phyloP scores from a whole-genome alignment of 2,888 invertebrate species.

The Baronia brevicornis region DNA sequence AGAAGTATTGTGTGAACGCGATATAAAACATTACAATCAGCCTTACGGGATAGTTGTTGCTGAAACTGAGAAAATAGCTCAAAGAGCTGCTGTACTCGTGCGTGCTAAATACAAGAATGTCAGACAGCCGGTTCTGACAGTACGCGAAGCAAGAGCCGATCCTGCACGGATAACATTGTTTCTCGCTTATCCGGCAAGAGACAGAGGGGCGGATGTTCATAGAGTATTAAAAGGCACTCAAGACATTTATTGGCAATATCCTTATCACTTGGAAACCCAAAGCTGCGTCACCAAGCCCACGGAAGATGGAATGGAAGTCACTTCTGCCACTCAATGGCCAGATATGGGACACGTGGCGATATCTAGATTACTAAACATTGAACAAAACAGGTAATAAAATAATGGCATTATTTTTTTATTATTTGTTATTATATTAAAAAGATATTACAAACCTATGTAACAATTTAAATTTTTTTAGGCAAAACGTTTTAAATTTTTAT shows the following conservation, averaged over 20 bases:
- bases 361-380: constrained; percentile 67
- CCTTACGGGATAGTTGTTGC: constrained; percentile 82
- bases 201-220: constrained; percentile 48
- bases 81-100: constrained; percentile 74
- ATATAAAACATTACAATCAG: constrained; percentile 79
- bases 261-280: constrained; percentile 82
- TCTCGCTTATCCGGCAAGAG: constrained; percentile 37
- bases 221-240: constrained; percentile 74
- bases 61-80: constrained; percentile 69
- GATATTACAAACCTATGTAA: too few relatives aligned
- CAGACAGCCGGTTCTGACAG: constrained; percentile 40
- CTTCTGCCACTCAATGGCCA: constrained; percentile 74
- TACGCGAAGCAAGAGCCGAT: constrained; percentile 41
- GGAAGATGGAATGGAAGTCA: constrained; percentile 81
- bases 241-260: constrained; percentile 77
- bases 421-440: too few relatives aligned
- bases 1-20: constrained; percentile 67
- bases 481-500: too few relatives aligned
- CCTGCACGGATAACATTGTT: constrained; percentile 36
- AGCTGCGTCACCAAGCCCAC: constrained; percentile 75
- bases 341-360: constrained; percentile 70
- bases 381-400: constrained; percentile 75
- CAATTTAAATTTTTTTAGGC: too few relatives aligned
- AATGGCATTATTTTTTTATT: too few relatives aligned
- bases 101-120: constrained; percentile 70